Percentiles rank a stretch among this genome's conserved stretches.
Evolutionary conservation across 2,113 vertebrate species (phyloP).

Genomic region (Hemicordylus capensis): DNA sequence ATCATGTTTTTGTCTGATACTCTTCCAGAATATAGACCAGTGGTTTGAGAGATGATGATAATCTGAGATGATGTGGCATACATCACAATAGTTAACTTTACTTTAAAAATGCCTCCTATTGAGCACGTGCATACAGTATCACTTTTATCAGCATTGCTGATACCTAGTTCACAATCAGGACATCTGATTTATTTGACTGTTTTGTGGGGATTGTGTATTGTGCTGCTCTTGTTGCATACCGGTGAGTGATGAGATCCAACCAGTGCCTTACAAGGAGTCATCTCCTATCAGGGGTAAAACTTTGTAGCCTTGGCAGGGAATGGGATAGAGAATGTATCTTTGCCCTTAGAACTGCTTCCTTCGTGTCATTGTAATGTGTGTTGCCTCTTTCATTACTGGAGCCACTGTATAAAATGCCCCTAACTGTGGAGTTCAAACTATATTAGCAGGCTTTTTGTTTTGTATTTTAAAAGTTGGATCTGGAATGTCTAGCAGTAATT

Average conservation of each 20-base stretch:
- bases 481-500: neutral
- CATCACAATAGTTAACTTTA: slow-evolving; percentile 14
- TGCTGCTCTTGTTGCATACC: neutral
- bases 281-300: neutral
- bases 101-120: slow-evolving; percentile 22
- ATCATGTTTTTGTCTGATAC: slow-evolving; percentile 24
- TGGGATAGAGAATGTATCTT: neutral
- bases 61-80: neutral
- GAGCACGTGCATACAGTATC: fast-evolving
- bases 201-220: no score
- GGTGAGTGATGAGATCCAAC: neutral
- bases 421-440: neutral
- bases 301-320: neutral
- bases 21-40: slow-evolving; percentile 11
- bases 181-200: neutral
- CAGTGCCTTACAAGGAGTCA: neutral
- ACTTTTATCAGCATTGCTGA: slow-evolving; percentile 26
- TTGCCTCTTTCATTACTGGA: no score
- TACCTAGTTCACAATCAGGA: neutral
- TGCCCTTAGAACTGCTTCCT: neutral
- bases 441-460: neutral
- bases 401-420: neutral
- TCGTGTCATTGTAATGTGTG: neutral
- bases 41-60: neutral
- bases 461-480: neutral